phyloP scores from a whole-genome alignment of 2,888 invertebrate species.

The Spilosoma lubricipeda region DNA sequence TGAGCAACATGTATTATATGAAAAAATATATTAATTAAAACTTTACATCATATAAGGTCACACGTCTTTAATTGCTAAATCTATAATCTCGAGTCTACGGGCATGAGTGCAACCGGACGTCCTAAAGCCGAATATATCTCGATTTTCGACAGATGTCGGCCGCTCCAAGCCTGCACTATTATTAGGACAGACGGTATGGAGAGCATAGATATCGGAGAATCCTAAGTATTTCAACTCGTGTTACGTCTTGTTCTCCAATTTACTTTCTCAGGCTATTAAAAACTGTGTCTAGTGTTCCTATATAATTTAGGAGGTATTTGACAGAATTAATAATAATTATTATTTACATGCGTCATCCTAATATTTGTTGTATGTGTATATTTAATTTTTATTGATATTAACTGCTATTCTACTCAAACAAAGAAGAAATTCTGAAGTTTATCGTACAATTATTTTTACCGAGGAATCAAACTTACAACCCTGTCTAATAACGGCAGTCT shows the following conservation, averaged over 20 bases:
- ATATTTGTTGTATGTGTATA: too few species aligned
- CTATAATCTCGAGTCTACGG: neutral
- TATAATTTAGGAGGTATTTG: neutral
- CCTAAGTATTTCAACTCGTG: neutral
- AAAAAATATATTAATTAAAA: too few species aligned
- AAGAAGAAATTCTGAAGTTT: too few species aligned
- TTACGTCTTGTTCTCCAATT: neutral
- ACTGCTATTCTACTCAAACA: too few species aligned
- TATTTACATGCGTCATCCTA: too few species aligned
- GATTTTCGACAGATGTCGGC: neutral
- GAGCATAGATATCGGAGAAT: neutral
- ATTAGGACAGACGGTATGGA: neutral
- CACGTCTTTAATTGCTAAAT: neutral
- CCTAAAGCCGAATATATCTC: neutral
- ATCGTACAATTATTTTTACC: too few species aligned
- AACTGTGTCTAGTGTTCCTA: too few species aligned
- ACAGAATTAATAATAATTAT: neutral
- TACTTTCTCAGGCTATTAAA: too few species aligned
- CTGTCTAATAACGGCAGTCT: neutral
- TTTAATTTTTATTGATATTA: too few species aligned
- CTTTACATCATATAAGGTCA: neutral
- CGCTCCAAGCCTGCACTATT: neutral
- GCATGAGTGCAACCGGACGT: neutral
- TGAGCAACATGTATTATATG: neutral
- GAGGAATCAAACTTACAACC: too few species aligned